Conservation (phyloP, 23 tunicate genomes). For the Oikopleura albicans region DNA sequence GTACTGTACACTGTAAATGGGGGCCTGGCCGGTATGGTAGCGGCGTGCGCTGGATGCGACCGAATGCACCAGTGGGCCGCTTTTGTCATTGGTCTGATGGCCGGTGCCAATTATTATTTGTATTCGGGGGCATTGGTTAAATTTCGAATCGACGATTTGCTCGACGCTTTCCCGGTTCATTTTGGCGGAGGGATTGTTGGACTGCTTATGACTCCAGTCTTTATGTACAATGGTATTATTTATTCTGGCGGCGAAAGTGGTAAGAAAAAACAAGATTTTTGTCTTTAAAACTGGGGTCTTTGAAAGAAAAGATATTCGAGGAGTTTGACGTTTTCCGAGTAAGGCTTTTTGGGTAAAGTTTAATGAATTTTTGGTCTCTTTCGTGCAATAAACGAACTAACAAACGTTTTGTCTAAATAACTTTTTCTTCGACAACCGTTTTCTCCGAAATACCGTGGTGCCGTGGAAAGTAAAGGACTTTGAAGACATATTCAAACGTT, state of each 20-base stretch:
- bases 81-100: slow-evolving; percentile 38
- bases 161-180: slow-evolving; percentile 30
- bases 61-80: slow-evolving; percentile 57
- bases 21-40: slow-evolving; percentile 82
- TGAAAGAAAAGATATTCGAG: too few relatives aligned
- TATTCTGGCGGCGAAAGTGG: not conserved
- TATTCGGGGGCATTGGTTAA: slow-evolving; percentile 23
- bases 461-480: too few relatives aligned
- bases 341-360: too few relatives aligned
- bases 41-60: slow-evolving; percentile 57
- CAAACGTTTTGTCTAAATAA: too few relatives aligned
- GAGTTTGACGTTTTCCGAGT: too few relatives aligned
- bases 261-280: not conserved
- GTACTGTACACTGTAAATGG: slow-evolving; percentile 50
- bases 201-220: not conserved
- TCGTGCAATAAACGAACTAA: too few relatives aligned
- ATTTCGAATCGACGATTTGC: slow-evolving; percentile 49
- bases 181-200: slow-evolving; percentile 13
- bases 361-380: too few relatives aligned
- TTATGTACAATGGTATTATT: not conserved
- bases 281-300: too few relatives aligned
- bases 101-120: slow-evolving; percentile 25
- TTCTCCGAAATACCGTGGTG: too few relatives aligned
- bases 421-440: too few relatives aligned
- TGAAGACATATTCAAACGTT: too few relatives aligned